Evolutionary conservation across 2,888 invertebrate species (phyloP).

Genomic region (Clistopyga incitator): DNA sequence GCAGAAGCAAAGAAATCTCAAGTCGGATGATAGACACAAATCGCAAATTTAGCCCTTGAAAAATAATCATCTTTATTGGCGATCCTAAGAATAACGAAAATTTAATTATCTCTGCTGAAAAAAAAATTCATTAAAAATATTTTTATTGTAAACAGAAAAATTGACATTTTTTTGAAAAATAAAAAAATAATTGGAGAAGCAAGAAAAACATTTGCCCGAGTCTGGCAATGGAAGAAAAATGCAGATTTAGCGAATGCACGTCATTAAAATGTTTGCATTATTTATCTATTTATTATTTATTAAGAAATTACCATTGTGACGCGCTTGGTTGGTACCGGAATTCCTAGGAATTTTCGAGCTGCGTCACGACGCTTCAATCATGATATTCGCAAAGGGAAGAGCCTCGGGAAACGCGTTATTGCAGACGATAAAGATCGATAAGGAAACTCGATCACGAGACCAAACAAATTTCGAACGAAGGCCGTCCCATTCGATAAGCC

Average conservation of each 20-base stretch:
- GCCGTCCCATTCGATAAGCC: not conserved
- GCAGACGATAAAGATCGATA: constrained; percentile 30
- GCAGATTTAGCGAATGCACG: not conserved
- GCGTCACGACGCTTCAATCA: constrained; percentile 2
- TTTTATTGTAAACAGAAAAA: too few species aligned
- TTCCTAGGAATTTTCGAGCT: constrained; percentile 5
- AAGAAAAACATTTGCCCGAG: not conserved
- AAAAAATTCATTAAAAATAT: too few species aligned
- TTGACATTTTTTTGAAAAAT: not conserved
- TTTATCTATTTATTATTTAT: constrained; percentile 13
- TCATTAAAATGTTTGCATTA: constrained; percentile 2
- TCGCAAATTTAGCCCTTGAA: too few species aligned
- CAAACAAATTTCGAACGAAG: constrained; percentile 7
- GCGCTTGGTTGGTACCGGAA: not conserved
- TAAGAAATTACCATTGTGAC: not conserved
- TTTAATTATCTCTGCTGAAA: too few species aligned
- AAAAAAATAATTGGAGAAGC: too few species aligned
- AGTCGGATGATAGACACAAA: not conserved
- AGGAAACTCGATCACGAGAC: constrained; percentile 5
- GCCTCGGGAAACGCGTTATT: constrained; percentile 4
- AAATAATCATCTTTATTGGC: too few species aligned
- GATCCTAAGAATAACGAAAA: too few species aligned
- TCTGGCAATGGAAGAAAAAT: not conserved
- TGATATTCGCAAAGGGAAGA: constrained; percentile 10
- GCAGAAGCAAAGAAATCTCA: constrained; percentile 6